Evolutionary conservation across 2,797 vertebrate genomes (phyloP).

Genomic region (Xiphorhynchus erythropygius): DNA sequence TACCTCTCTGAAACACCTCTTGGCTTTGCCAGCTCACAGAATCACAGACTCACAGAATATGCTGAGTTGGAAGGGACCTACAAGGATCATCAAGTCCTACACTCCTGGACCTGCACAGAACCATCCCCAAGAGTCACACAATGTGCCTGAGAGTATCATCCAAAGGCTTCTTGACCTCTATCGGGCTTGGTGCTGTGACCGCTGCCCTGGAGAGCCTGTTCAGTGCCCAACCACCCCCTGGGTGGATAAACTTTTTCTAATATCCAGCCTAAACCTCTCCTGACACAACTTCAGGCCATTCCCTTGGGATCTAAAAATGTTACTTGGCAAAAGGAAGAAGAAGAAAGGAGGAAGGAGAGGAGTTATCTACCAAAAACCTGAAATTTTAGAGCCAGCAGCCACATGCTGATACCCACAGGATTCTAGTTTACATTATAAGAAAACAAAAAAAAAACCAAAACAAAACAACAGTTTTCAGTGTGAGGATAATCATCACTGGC

Average conservation of each 20-base stretch:
- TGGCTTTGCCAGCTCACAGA: background rate
- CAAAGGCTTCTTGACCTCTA: background rate
- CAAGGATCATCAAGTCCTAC: background rate
- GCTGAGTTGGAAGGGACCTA: background rate
- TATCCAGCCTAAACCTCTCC: background rate
- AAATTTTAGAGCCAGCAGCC: background rate
- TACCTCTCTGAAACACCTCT: background rate
- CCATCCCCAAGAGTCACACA: background rate
- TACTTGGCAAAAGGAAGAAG: background rate
- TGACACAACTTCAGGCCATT: background rate
- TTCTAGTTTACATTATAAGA: background rate
- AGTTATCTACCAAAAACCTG: background rate
- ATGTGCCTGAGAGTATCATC: background rate
- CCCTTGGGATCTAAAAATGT: background rate
- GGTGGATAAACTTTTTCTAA: background rate
- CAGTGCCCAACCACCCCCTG: background rate
- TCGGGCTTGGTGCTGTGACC: background rate
- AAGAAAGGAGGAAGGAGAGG: background rate
- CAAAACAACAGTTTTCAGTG: background rate
- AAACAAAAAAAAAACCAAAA: background rate
- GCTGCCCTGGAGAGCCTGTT: background rate
- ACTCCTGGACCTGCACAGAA: background rate
- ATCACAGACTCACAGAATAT: background rate
- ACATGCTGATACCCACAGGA: background rate
- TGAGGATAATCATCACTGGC: background rate